Evolutionary conservation across 2,797 vertebrate genomes (phyloP).

Genomic region (Artibeus jamaicensis): DNA sequence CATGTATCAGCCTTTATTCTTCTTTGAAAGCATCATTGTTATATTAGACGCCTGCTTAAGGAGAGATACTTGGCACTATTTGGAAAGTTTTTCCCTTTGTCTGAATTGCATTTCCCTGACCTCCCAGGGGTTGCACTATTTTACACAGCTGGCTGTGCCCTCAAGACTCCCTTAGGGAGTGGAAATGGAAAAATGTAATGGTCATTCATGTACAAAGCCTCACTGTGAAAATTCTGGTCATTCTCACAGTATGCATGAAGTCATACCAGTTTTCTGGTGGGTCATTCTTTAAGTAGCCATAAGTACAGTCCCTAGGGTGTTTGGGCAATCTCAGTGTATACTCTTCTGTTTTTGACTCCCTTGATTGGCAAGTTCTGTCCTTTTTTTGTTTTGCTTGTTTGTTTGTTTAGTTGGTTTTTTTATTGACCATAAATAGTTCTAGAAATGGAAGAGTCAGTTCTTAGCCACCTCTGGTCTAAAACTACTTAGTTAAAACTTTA

Average conservation of each 20-base stretch:
- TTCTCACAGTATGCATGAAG: constrained; percentile 58
- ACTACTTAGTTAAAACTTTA: background rate
- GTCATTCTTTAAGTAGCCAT: constrained; percentile 33
- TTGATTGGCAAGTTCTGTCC: constrained; percentile 22
- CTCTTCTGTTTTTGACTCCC: background rate
- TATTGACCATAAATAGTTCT: background rate
- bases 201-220: constrained; percentile 5
- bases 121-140: constrained; percentile 27
- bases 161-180: background rate
- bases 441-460: background rate
- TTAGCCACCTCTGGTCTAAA: background rate
- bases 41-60: background rate
- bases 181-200: constrained; percentile 54
- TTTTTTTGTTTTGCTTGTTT: background rate
- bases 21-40: constrained; percentile 34
- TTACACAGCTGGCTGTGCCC: constrained; percentile 30
- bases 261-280: background rate
- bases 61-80: constrained; percentile 20
- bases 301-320: background rate
- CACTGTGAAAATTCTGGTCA: constrained; percentile 70
- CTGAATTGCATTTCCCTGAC: constrained; percentile 53
- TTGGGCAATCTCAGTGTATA: background rate
- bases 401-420: background rate
- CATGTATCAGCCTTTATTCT: background rate
- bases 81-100: constrained; percentile 20